phyloP scores from a whole-genome alignment of 2,888 invertebrate species.

The Chrysolina haemoptera region DNA sequence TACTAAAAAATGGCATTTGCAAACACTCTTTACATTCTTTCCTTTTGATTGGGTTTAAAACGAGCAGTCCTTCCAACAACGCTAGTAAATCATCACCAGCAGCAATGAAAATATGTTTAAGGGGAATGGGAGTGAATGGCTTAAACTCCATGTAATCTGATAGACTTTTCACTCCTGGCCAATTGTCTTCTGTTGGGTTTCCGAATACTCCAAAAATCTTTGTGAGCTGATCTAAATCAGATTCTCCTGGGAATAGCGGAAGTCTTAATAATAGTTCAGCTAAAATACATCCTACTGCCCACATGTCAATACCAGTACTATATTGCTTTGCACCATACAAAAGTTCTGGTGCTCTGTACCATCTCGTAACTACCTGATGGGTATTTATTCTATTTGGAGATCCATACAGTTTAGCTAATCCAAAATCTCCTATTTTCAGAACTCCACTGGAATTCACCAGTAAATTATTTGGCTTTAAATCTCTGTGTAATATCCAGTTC shows the following conservation, averaged over 20 bases:
- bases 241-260: conserved; percentile 96
- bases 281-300: conserved; percentile 98
- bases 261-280: conserved; percentile 93
- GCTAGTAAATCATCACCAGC: conserved; percentile 92
- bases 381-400: conserved; percentile 97
- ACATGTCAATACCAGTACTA: conserved; percentile 97
- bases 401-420: conserved; percentile 96
- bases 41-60: conserved; percentile 87
- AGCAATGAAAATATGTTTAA: conserved; percentile 95
- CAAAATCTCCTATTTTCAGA: conserved; percentile 99
- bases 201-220: conserved; percentile 96
- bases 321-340: conserved; percentile 96
- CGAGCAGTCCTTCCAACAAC: conserved; percentile 83
- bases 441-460: conserved; percentile 93
- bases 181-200: conserved; percentile 91
- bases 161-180: conserved; percentile 88
- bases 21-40: conserved; percentile 88
- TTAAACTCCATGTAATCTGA: conserved; percentile 96
- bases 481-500: conserved; percentile 96
- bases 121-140: conserved; percentile 84
- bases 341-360: conserved; percentile 95
- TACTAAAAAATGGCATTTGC: conserved; percentile 92
- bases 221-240: conserved; percentile 96
- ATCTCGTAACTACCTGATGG: conserved; percentile 97
- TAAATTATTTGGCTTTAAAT: conserved; percentile 99